Evolutionary conservation across 2,888 invertebrate species (phyloP).

Genomic region (Chirona hameri): DNA sequence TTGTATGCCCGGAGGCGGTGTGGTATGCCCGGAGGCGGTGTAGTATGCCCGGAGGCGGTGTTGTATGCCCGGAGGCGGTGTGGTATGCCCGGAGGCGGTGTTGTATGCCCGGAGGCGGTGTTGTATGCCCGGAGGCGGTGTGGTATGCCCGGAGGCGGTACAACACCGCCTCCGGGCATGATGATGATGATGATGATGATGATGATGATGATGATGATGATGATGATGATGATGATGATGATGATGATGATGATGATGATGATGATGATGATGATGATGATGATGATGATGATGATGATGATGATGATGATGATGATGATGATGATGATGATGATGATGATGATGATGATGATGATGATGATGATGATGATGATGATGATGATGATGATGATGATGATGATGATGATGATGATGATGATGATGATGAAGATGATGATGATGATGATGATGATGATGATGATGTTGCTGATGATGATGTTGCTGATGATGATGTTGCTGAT

Average conservation of each 20-base stretch:
- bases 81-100: too few species aligned
- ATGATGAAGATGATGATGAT: slow-evolving; percentile 12
- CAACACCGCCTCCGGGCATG: neutral
- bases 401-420: slow-evolving; percentile 22
- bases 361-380: slow-evolving; percentile 22
- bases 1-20: too few species aligned
- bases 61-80: too few species aligned
- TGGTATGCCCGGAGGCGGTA: too few species aligned
- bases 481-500: too few species aligned
- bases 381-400: slow-evolving; percentile 22
- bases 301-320: neutral
- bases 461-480: too few species aligned
- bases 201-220: slow-evolving; percentile 22
- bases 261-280: too few species aligned
- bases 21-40: too few species aligned
- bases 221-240: slow-evolving; percentile 22
- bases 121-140: too few species aligned
- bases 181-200: slow-evolving; percentile 22
- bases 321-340: neutral
- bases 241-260: slow-evolving; percentile 22
- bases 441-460: slow-evolving; percentile 22
- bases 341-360: slow-evolving; percentile 6
- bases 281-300: too few species aligned
- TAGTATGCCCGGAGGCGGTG: too few species aligned
- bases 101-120: too few species aligned